Evolutionary conservation across 1,140 invertebrate genomes (phyloP).

Genomic region (Paralvinella palmiformis): DNA sequence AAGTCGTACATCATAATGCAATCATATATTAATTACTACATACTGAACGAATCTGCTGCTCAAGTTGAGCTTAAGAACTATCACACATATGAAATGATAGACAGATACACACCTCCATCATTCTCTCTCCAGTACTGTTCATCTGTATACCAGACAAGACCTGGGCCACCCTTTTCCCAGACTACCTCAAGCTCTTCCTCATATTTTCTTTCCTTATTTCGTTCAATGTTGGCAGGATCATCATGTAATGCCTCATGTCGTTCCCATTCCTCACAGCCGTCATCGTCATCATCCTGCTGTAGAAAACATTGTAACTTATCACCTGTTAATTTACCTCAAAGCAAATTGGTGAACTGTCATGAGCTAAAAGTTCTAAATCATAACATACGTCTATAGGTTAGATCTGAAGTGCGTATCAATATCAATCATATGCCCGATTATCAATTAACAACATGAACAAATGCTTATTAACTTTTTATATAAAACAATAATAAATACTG

Average conservation of each 20-base stretch:
- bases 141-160: slow-evolving; percentile 62
- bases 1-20: too few species aligned
- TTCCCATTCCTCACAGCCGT: slow-evolving; percentile 50
- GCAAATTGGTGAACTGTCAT: neutral
- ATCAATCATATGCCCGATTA: neutral
- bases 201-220: slow-evolving; percentile 52
- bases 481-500: too few species aligned
- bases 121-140: slow-evolving; percentile 56
- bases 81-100: too few species aligned
- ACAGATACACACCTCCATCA: slow-evolving; percentile 41
- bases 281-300: slow-evolving; percentile 37
- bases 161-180: slow-evolving; percentile 62
- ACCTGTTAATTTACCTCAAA: slow-evolving; percentile 4
- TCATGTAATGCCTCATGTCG: slow-evolving; percentile 58
- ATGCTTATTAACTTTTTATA: neutral
- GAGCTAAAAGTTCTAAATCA: neutral
- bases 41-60: too few species aligned
- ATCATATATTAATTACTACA: too few species aligned
- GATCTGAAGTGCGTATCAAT: neutral
- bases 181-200: slow-evolving; percentile 59
- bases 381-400: neutral
- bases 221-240: slow-evolving; percentile 55
- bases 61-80: too few species aligned
- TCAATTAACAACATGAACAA: neutral
- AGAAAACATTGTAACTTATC: slow-evolving; percentile 13